Evolutionary conservation across 2,888 invertebrate genomes (phyloP), one percentile per base, ranked within the genome.

Genomic region (Neocrepidodera transversa): DNA sequence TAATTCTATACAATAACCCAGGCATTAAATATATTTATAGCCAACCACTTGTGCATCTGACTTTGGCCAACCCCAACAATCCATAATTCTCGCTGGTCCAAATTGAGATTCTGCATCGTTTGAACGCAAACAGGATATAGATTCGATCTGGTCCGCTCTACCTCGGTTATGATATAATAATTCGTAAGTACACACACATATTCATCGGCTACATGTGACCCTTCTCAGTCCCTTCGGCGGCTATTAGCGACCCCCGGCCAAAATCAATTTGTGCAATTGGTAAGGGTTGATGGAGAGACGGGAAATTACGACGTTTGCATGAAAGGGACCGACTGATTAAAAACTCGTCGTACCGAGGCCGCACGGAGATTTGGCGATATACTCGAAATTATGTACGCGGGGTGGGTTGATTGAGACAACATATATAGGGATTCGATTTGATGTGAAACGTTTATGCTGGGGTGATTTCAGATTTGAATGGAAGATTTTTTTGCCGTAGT

Each of bases 31-130:
- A 74, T 74, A 77, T 77, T 78, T 76, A 78, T 74, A 72, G 70
- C 70, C n/a, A 71, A 74, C 75, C 79, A 79, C 79, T 79, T 79
- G 77, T 75, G 73, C 78, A 78, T 77, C 77, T 78, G 79, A 78
- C 78, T 79, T 76, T 62, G 71, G 70, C 68, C 74, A 76, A 76
- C 76, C 76, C 68, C 62, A 68, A 62, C 61, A 64, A 64, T 63
- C 55, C 62, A 61, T 63, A 63, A 60, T 54, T 62, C 55, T 18
- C 59, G 58, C 42, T 32, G 14, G 60, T 10, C 58, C 66, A 66
- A 64, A 60, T 58, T 63, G 28, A 43, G n/a, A 30, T 30, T 1
- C 2, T 10, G 1, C 17, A 20, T 30, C 14, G 10, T 23, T 3
- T 16, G 17, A 17, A 20, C 13, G 28, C 14, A 13, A 32, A 32